These are phyloP conservation scores for Trichechus manatus DNA, from an alignment of 2,113 vertebrate genomes.

Conservation along the genomic window DNA sequence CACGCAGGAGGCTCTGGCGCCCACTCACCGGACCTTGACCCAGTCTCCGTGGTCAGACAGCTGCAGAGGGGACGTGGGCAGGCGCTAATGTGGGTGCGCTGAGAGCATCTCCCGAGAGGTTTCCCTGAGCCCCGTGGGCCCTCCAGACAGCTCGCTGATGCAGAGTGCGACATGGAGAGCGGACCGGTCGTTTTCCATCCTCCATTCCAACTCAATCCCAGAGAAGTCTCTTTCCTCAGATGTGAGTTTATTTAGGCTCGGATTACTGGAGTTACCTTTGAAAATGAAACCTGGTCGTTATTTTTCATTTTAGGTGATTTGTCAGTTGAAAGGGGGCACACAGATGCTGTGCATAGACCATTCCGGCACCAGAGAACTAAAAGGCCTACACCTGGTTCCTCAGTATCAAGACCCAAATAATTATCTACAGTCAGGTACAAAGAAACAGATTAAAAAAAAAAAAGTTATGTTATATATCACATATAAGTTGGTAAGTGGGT, in stretches of 20 bases:
- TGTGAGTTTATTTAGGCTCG: neutral
- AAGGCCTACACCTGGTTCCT: constrained; percentile 75
- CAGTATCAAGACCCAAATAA: constrained; percentile 69
- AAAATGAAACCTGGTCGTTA: neutral
- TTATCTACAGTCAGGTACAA: constrained; percentile 78
- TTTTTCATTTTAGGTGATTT: constrained; percentile 78
- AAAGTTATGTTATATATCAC: neutral
- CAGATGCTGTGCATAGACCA: constrained; percentile 79
- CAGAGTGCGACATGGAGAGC: neutral
- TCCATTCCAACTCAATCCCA: neutral
- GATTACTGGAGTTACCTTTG: neutral
- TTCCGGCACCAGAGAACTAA: constrained; percentile 72
- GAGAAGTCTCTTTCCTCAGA: neutral
- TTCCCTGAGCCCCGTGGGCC: neutral
- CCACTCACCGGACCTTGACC: accelerated
- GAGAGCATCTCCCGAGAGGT: accelerated
- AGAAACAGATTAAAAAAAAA: neutral
- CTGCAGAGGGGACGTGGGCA: neutral
- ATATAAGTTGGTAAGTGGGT: neutral
- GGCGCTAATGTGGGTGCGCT: accelerated
- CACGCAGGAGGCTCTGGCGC: neutral
- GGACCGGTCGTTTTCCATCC: neutral
- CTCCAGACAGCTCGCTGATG: neutral
- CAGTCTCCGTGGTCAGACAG: accelerated
- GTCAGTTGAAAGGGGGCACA: constrained; percentile 76